Conservation (phyloP, 1,140 invertebrate species). For the Goniozus legneri region DNA sequence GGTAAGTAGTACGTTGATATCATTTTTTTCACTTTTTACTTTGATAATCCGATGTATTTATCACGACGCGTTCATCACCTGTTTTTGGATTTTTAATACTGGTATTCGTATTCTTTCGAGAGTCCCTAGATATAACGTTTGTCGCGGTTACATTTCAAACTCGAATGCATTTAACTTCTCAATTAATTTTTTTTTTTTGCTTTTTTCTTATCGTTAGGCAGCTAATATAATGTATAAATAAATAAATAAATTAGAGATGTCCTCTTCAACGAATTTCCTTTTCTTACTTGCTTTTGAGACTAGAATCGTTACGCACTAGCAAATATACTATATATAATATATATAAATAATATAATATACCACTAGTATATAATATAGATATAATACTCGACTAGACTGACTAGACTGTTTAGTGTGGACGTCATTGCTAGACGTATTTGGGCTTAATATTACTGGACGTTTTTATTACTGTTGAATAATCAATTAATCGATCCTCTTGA, state of each 20-base stretch:
- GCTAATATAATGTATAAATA: conserved; percentile 26
- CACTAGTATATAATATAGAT: conserved; percentile 26
- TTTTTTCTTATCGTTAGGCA: conserved; percentile 22
- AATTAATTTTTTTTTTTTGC: too few species aligned
- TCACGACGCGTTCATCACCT: too few species aligned
- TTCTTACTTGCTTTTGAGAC: conserved; percentile 29
- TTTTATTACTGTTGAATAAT: conserved; percentile 45
- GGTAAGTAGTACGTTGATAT: too few species aligned
- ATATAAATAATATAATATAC: conserved; percentile 32
- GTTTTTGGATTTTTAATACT: too few species aligned
- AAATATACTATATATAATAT: conserved; percentile 25
- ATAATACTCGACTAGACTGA: conserved; percentile 52
- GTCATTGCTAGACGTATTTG: conserved; percentile 42
- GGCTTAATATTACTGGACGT: conserved; percentile 56
- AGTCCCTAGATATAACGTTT: too few species aligned
- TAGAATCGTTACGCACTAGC: conserved; percentile 32
- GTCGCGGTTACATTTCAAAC: background rate
- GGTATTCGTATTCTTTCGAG: too few species aligned
- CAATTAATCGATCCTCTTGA: conserved; percentile 8
- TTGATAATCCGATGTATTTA: too few species aligned
- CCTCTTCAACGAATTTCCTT: too few species aligned
- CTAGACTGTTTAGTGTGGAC: conserved; percentile 52
- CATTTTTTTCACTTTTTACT: too few species aligned
- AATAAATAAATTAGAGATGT: conserved; percentile 29
- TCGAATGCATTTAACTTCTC: background rate